Evolutionary conservation across 1,140 invertebrate species (phyloP).

Genomic region (Philopotamus ludificatus): DNA sequence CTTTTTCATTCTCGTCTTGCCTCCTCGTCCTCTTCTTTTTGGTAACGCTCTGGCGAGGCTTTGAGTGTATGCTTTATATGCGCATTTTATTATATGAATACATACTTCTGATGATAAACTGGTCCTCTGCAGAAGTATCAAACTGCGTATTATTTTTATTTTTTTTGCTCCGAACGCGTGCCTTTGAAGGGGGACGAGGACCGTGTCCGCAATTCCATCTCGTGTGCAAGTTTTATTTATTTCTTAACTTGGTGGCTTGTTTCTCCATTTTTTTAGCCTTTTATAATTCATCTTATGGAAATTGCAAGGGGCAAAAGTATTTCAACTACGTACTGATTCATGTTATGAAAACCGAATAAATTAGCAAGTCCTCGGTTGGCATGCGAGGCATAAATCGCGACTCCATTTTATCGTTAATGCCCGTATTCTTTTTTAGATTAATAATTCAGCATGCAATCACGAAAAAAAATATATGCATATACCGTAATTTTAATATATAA

Average conservation of each 20-base stretch:
- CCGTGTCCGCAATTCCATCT: conserved; percentile 8
- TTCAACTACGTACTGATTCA: conserved; percentile 15
- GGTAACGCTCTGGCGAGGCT: background rate
- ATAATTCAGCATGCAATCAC: too few species aligned
- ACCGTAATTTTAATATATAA: too few species aligned
- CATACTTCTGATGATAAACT: conserved; percentile 47
- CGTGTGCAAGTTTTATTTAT: conserved; percentile 49
- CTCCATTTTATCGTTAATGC: conserved; percentile 6
- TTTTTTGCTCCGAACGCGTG: background rate
- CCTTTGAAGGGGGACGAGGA: background rate
- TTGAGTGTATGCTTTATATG: conserved; percentile 21
- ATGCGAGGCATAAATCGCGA: background rate
- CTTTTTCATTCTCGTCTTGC: conserved; percentile 15
- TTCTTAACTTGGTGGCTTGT: conserved; percentile 51
- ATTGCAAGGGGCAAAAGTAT: conserved; percentile 4
- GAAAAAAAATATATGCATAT: too few species aligned
- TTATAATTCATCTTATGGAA: conserved; percentile 22
- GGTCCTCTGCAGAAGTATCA: conserved; percentile 41
- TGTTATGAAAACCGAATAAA: background rate
- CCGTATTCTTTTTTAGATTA: background rate
- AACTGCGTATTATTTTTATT: too few species aligned
- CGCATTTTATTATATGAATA: conserved; percentile 29
- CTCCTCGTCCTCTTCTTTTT: conserved; percentile 9
- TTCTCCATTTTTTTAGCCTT: conserved; percentile 34
- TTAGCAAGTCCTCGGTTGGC: background rate